Conservation (phyloP, 1,140 invertebrate species). For the Drosophila orena region DNA sequence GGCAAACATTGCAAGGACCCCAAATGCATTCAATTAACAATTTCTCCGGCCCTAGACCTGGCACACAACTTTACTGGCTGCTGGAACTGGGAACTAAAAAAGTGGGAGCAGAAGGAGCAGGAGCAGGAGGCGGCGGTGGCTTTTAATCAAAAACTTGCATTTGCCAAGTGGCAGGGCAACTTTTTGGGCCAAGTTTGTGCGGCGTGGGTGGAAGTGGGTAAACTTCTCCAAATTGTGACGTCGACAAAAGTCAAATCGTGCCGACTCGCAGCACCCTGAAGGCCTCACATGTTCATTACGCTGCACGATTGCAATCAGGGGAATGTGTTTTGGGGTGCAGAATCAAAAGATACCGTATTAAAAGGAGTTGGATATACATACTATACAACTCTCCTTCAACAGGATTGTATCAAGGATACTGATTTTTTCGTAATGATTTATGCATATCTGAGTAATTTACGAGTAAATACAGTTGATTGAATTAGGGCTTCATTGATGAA, state of each 20-base stretch:
- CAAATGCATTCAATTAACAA: slow-evolving; percentile 80
- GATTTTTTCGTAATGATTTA: too few species aligned
- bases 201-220: slow-evolving; percentile 48
- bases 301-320: slow-evolving; percentile 8
- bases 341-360: not conserved
- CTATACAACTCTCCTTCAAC: too few species aligned
- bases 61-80: slow-evolving; percentile 54
- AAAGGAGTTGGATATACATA: too few species aligned
- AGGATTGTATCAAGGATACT: too few species aligned
- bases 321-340: not conserved
- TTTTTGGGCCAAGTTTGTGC: slow-evolving; percentile 62
- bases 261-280: slow-evolving; percentile 23
- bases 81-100: slow-evolving; percentile 26
- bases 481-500: too few species aligned
- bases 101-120: slow-evolving; percentile 4
- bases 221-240: slow-evolving; percentile 75
- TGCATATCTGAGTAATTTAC: too few species aligned
- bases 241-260: slow-evolving; percentile 78
- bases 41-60: slow-evolving; percentile 43
- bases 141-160: slow-evolving; percentile 81
- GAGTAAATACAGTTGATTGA: too few species aligned
- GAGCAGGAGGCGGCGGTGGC: slow-evolving; percentile 22
- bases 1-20: slow-evolving; percentile 60
- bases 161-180: slow-evolving; percentile 62
- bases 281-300: slow-evolving; percentile 7